Evolutionary conservation across 2,888 invertebrate species (phyloP).

Genomic region (Bimastos eiseni): DNA sequence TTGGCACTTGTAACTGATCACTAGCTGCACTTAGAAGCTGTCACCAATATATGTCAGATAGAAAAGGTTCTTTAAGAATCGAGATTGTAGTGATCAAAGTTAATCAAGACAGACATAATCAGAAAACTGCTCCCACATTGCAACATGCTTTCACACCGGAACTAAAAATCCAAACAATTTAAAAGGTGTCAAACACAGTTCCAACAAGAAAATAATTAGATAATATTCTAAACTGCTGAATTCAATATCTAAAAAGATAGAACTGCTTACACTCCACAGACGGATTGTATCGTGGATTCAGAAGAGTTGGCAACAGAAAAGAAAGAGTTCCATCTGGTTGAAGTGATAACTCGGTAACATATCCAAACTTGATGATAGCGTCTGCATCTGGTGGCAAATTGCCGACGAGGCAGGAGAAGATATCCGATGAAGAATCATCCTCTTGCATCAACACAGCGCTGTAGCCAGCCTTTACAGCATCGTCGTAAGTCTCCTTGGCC

Average conservation of each 20-base stretch:
- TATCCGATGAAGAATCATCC: conserved; percentile 45
- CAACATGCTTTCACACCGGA: neutral
- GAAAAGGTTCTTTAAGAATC: too few species aligned
- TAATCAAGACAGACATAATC: too few species aligned
- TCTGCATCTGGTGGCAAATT: conserved; percentile 46
- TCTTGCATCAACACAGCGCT: conserved; percentile 48
- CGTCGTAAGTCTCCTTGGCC: conserved; percentile 48
- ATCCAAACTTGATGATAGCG: conserved; percentile 46
- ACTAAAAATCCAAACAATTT: neutral
- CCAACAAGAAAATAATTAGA: neutral
- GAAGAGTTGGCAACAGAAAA: conserved; percentile 29
- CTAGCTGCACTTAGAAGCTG: too few species aligned
- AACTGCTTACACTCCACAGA: conserved; percentile 14
- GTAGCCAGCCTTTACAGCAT: conserved; percentile 46
- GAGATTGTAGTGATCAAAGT: too few species aligned
- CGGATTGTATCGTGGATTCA: conserved; percentile 37
- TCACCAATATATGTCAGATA: too few species aligned
- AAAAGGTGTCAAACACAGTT: neutral
- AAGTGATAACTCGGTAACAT: conserved; percentile 47
- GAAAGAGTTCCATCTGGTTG: conserved; percentile 41
- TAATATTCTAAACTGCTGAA: neutral
- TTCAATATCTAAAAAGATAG: neutral
- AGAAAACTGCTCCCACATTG: too few species aligned
- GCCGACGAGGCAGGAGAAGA: conserved; percentile 49
- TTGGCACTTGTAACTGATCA: too few species aligned